These are phyloP conservation scores for Orthosia gracilis DNA, from an alignment of 2,888 invertebrate genomes.

Conservation along the genomic window DNA sequence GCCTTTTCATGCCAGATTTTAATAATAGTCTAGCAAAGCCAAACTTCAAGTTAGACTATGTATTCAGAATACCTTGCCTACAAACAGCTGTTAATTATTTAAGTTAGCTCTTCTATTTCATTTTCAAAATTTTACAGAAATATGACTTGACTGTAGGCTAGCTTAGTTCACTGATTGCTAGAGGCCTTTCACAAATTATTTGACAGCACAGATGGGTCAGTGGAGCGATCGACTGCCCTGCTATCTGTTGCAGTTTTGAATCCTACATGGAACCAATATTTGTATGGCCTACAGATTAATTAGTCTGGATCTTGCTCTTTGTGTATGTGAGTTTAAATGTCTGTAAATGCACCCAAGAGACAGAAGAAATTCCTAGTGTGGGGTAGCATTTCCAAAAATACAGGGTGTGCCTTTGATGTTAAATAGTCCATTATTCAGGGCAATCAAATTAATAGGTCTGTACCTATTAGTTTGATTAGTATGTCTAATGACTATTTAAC, in stretches of 20 bases:
- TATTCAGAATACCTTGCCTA: neutral
- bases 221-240: too few relatives aligned
- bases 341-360: too few relatives aligned
- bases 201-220: too few relatives aligned
- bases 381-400: too few relatives aligned
- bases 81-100: constrained; percentile 14
- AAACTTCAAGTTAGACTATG: neutral
- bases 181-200: neutral
- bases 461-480: too few relatives aligned
- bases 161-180: neutral
- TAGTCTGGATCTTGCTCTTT: too few relatives aligned
- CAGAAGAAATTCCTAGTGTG: too few relatives aligned
- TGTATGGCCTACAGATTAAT: too few relatives aligned
- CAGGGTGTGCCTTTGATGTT: neutral
- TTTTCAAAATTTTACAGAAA: neutral
- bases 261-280: too few relatives aligned
- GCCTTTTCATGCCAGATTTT: neutral
- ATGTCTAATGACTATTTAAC: too few relatives aligned
- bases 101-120: neutral
- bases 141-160: neutral
- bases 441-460: neutral
- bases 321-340: too few relatives aligned
- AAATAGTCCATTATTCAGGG: neutral
- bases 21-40: neutral
- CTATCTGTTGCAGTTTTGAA: too few relatives aligned